Evolutionary conservation across 2,113 vertebrate species (phyloP), one percentile per base, ranked within the genome.

Genomic region (Rhombomys opimus): DNA sequence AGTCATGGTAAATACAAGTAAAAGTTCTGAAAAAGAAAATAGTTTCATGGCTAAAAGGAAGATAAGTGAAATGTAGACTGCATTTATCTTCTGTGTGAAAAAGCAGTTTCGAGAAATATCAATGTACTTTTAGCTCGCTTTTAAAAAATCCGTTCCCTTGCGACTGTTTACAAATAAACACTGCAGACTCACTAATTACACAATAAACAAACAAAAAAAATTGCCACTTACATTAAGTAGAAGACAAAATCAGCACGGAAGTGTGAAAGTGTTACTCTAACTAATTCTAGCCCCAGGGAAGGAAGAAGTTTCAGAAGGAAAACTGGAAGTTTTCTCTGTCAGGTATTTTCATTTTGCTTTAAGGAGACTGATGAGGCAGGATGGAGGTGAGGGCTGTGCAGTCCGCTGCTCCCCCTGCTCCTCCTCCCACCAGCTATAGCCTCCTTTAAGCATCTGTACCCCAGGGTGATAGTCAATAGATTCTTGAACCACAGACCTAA

Each of bases 141-240:
- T 87, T 18, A 30, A 15, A 78, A 89, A 59, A 52, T 78, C 67
- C 95, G 68, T n/a, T 95, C 30, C 82, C 85, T 61, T 41, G 11
- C 77, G 57, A 68, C 22, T 87, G 68, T 73, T 87, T 89, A 89
- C 41, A 38, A 70, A 82, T 54, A 95, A 93, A 90, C 41, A 50
- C 14, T 59, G 67, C 38, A 95, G 73, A 91, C 22, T 35, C 63
- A 78, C 14, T 87, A 61, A 88, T 54, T 78, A 75, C 2, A 87
- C 94, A 85, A 77, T 41, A 86, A 77, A 54, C 67, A 88, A 38
- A 46, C 46, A 46, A 22, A 82, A 82, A 87, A 78, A 85, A 73
- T 22, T 95, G 50, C 15, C 50, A 32, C 78, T 70, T 91, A 82
- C 67, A 91, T 91, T 75, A 93, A 80, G 35, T 27, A 63, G 27